Evolutionary conservation across 2,797 vertebrate genomes (phyloP), one percentile per base, ranked within the genome.

Genomic region (Darevskia mixta): DNA sequence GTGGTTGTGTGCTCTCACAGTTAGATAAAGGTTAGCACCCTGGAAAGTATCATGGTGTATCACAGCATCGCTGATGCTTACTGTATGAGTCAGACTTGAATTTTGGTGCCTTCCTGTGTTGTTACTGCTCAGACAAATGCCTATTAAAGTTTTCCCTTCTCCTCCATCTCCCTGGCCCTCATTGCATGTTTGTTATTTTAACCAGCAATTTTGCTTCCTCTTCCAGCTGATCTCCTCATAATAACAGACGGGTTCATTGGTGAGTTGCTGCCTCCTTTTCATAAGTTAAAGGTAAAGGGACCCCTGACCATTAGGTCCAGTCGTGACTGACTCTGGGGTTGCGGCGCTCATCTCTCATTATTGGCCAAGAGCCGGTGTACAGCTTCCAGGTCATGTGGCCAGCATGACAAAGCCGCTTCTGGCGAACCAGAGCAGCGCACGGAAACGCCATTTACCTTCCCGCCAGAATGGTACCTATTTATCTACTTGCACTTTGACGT

Each of bases 121-220:
- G 67, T 29, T 73, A 85, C n/a, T 29, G 83, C 86, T 91, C 78
- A 73, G 29, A 35, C 35, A 86, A 91, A 73, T 88, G 89, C 79
- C 49, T 87, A 49, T 88, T 89, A 0, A 64, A 55, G 71, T n/a
- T 81, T 5, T 86, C 88, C 83, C 86, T 2, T 18, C 15, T 61
- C 3, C 20, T 61, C 41, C 49, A 55, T 55, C 27, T 1, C 3
- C 5, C 73, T 15, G 9, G 17, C 23, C 58, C 27, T 13, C 67
- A 41, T 35, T 35, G n/a, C 25, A 71, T 89, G 45, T 58, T 84
- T 45, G 41, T 43, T 35, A 27, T 85, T 89, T 84, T 71, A 91
- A 87, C 23, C 89, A 82, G 45, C 86, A 82, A 58, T 66, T 79
- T 77, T 58, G 58, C 76, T 80, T 61, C 6, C 77, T 35, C 79